Evolutionary conservation across 2,888 invertebrate genomes (phyloP), one percentile per base, ranked within the genome.

Genomic region (Nomada goodeniana): DNA sequence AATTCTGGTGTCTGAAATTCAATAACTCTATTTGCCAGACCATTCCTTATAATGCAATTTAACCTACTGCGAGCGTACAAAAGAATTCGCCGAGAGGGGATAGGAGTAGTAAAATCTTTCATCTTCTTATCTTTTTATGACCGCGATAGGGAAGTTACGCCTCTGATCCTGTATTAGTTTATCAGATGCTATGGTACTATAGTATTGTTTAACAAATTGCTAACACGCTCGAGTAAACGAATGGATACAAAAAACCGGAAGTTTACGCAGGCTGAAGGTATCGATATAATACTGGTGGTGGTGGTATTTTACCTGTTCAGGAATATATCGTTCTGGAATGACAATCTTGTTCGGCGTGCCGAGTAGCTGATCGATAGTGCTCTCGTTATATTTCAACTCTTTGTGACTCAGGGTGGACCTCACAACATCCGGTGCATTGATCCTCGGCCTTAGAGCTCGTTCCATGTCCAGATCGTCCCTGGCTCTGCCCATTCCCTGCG

Each of bases 321-420:
- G 98, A 89, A 98, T 97, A 91, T 98, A 98, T 87, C 98, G 95
- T 94, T 98, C 98, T 0, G 98, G 98, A 90, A 98, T 98, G 82
- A 97, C 95, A 88, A 98, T 98, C 94, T 98, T 98, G 93, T 97
- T 97, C 18, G 98, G 98, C 20, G 98, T 97, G 65, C 97, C 97
- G 50, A 98, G 94, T 90, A 98, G 95, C 92, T 96, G 97, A 93
- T 98, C 98, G 86, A 98, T 98, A 64, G 98, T 97, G 88, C 96
- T 96, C 91, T 97, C 96, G 74, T 97, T 97, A 90, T 96, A 96
- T 85, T 96, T 96, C 73, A 96, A 94, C 90, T 96, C 96, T 88
- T 95, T 95, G 85, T 94, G 95, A 86, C 95, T 95, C 82, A 98
- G 92, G 0, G 98, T 98, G 0, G 98, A 98, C 59, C 98, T 95